Evolutionary conservation across 2,797 vertebrate genomes (phyloP).

Genomic region (Clamator glandarius): DNA sequence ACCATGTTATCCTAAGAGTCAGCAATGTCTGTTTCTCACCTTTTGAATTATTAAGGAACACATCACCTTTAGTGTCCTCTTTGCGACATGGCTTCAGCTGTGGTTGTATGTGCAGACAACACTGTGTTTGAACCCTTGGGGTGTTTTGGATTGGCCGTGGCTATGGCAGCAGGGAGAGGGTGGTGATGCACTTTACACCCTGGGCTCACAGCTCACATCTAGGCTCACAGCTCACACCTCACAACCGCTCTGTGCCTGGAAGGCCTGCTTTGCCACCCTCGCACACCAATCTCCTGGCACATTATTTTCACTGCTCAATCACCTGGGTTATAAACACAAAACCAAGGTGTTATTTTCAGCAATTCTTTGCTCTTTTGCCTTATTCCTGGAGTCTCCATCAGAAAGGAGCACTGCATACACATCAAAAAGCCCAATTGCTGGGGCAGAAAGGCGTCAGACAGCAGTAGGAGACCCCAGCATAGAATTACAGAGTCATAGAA

Average conservation of each 20-base stretch:
- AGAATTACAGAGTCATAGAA: too few relatives aligned
- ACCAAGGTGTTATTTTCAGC: background rate
- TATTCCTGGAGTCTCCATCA: background rate
- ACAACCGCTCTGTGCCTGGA: background rate
- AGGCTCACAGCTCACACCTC: too few relatives aligned
- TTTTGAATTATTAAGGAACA: background rate
- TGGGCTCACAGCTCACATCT: background rate
- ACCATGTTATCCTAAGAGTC: background rate
- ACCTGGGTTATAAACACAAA: background rate
- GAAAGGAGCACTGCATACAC: background rate
- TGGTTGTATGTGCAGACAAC: background rate
- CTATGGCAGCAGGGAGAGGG: background rate
- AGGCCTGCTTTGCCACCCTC: background rate
- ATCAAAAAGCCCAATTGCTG: background rate
- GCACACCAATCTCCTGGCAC: background rate
- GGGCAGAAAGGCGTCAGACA: background rate
- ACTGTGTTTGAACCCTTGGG: background rate
- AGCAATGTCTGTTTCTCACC: background rate
- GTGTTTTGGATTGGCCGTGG: background rate
- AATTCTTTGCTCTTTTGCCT: background rate
- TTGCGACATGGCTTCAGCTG: background rate
- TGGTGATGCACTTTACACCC: rapidly evolving
- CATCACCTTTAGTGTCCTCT: background rate
- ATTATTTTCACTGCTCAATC: background rate
- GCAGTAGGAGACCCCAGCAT: background rate